phyloP scores from a whole-genome alignment of 2,797 vertebrate species.

The Malurus splendens region DNA sequence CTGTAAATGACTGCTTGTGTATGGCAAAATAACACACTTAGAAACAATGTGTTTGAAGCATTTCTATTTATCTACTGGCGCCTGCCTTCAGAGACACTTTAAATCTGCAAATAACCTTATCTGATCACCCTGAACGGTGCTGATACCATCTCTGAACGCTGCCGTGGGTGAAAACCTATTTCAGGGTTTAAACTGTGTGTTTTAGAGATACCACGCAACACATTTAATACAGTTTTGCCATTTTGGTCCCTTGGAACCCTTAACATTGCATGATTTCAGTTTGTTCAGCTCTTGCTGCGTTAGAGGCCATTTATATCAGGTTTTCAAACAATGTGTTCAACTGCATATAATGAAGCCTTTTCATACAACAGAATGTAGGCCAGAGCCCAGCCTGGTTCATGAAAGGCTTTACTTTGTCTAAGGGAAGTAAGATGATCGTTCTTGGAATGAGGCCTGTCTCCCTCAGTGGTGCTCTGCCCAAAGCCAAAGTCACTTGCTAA shows the following conservation, averaged over 20 bases:
- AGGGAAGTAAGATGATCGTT: not conserved
- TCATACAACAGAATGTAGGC: not conserved
- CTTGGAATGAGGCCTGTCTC: not conserved
- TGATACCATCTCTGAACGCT: not conserved
- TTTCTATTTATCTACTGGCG: not conserved
- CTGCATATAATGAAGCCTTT: slow-evolving; percentile 1
- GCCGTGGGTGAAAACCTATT: not conserved
- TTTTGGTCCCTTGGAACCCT: not conserved
- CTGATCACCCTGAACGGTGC: not conserved
- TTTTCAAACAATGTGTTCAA: not conserved
- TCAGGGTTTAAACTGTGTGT: not conserved
- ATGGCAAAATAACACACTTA: not conserved
- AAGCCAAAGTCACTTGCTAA: not conserved
- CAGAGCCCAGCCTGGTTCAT: not conserved
- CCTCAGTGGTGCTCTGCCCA: not conserved
- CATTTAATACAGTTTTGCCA: not conserved
- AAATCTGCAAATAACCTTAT: not conserved
- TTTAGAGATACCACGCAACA: not conserved
- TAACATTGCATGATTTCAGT: not conserved
- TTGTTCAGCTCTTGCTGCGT: not conserved
- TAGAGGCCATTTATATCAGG: not conserved
- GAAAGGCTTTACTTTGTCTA: slow-evolving; percentile 1
- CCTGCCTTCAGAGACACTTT: not conserved
- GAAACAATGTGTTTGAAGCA: not conserved
- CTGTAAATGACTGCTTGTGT: not conserved